phyloP scores from a whole-genome alignment of 1,140 invertebrate species.

The Pseudomyrmex sp. region DNA sequence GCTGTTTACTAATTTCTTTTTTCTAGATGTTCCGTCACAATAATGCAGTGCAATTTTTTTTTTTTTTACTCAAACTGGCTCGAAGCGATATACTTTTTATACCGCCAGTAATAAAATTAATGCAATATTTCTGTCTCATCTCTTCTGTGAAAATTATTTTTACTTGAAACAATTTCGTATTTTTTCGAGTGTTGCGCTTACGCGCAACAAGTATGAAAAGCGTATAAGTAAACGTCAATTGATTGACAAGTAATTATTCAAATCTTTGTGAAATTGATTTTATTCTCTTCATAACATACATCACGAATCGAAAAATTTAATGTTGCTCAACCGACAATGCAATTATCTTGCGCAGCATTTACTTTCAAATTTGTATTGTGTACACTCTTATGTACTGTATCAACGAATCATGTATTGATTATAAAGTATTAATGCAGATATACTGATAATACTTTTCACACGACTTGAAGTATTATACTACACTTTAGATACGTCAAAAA shows the following conservation, averaged over 20 bases:
- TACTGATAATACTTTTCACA: slow-evolving; percentile 61
- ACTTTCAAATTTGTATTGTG: slow-evolving; percentile 7
- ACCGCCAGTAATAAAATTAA: slow-evolving; percentile 1
- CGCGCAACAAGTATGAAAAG: background rate
- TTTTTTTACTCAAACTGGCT: background rate
- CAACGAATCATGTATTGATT: slow-evolving; percentile 14
- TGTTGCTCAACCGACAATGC: slow-evolving; percentile 23
- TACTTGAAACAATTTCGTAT: background rate
- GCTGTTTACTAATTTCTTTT: slow-evolving; percentile 4
- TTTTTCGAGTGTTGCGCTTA: slow-evolving; percentile 8
- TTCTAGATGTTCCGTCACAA: background rate
- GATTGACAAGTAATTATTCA: background rate
- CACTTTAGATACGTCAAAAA: slow-evolving; percentile 36
- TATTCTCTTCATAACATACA: too few species aligned
- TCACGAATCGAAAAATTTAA: slow-evolving; percentile 29
- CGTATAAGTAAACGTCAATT: background rate
- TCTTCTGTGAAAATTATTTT: background rate
- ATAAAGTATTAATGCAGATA: slow-evolving; percentile 41
- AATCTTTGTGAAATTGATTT: too few species aligned
- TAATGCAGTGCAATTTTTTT: background rate
- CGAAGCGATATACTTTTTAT: too few species aligned
- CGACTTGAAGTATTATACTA: slow-evolving; percentile 41
- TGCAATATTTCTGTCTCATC: background rate
- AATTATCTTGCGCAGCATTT: background rate
- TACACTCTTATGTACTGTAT: slow-evolving; percentile 11